Evolutionary conservation across 2,113 vertebrate species (phyloP).

Genomic region (Pseudorasbora parva): DNA sequence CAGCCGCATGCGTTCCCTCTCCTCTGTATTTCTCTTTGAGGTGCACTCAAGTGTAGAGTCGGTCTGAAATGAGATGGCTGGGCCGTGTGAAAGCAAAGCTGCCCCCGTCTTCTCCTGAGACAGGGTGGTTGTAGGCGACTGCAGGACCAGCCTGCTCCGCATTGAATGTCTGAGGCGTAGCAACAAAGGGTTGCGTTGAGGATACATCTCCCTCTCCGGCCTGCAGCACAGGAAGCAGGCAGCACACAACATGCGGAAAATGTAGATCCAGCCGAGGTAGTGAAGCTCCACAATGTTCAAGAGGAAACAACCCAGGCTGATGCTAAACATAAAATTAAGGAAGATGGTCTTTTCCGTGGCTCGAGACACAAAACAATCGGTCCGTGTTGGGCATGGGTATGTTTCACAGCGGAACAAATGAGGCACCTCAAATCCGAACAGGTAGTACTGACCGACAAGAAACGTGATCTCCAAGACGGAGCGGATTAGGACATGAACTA

Average conservation of each 20-base stretch:
- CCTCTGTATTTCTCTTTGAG: slow-evolving; percentile 61
- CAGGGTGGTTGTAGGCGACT: slow-evolving; percentile 52
- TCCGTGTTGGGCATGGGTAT: slow-evolving; percentile 70
- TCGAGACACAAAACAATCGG: slow-evolving; percentile 72
- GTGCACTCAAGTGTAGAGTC: slow-evolving; percentile 67
- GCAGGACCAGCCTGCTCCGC: slow-evolving; percentile 68
- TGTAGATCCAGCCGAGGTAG: slow-evolving; percentile 71
- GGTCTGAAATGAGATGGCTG: slow-evolving; percentile 67
- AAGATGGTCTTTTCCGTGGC: slow-evolving; percentile 74
- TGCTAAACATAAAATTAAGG: slow-evolving; percentile 73
- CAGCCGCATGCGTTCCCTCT: slow-evolving; percentile 61
- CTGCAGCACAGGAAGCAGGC: slow-evolving; percentile 66
- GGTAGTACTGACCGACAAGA: slow-evolving; percentile 69
- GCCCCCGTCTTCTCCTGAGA: slow-evolving; percentile 53
- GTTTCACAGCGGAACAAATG: slow-evolving; percentile 70
- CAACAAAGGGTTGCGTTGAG: slow-evolving; percentile 65
- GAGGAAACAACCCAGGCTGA: slow-evolving; percentile 71
- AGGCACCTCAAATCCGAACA: slow-evolving; percentile 73
- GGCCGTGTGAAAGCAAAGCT: slow-evolving; percentile 51
- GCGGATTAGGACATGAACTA: slow-evolving; percentile 67
- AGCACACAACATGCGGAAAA: slow-evolving; percentile 65
- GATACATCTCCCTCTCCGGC: slow-evolving; percentile 57
- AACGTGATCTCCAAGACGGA: slow-evolving; percentile 71
- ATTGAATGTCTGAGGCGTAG: slow-evolving; percentile 71
- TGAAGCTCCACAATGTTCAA: slow-evolving; percentile 72